Base-by-base conservation (phyloP, 1,140 invertebrate genomes). In the Chelonus insularis region DNA sequence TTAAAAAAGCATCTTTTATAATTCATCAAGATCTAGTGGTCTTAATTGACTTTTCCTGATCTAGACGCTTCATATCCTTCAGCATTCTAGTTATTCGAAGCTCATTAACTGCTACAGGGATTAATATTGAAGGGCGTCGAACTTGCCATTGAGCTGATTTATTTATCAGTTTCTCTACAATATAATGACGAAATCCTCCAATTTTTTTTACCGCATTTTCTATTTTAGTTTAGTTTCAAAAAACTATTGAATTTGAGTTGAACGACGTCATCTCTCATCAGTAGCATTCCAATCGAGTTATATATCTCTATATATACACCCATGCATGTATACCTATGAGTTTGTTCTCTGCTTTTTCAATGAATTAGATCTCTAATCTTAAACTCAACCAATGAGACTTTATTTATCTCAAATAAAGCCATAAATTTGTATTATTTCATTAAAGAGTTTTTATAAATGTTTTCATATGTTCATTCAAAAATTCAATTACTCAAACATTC, bases 261-360 rank as follows among this genome's bases (percentile, higher is more conserved):
- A 14, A 39, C 37, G n/a, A 39, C 37, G 37, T 39, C 37, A 39
- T 14, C 37, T 39, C 37, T 39, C 37, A 39, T 39, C 37, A 39
- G 4, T 14, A 14, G 37, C 37, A 39, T 39, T 39, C 37, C 37
- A 39, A 12, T 39, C 11, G 8, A n/a, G n/a, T n/a, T n/a, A 2
- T 39, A 11, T 39, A 11, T n/a, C 37, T 11, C 37, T 9, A 11
- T 39, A 11, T 11, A 39, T 3, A n/a, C 37, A 14, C 5, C 4
- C n/a, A 12, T 14, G 14, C 37, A 12, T 12, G n/a, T 34, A 34
- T 34, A 34, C n/a, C 14, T 39, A 11, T 39, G 37, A 39, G n/a
- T 39, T 5, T 12, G 14, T 39, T 11, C 7, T 34, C 5, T 12
- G 11, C n/a, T 39, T 39, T 12, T 39, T 39, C 9, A 14, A 0